phyloP scores from a whole-genome alignment of 1,140 invertebrate species.

The Pissodes strobi region DNA sequence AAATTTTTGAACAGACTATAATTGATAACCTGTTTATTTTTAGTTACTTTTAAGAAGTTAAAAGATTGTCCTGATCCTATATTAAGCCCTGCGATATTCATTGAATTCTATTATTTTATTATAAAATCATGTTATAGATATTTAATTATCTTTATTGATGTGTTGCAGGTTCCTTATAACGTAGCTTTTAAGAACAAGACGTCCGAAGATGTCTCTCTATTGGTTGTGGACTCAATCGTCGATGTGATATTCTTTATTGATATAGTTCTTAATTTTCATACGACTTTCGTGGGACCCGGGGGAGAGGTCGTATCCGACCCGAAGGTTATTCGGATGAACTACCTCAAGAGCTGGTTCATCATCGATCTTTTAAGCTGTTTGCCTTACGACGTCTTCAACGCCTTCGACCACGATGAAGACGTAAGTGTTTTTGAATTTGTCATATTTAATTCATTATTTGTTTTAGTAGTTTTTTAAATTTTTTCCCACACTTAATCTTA shows the following conservation, averaged over 20 bases:
- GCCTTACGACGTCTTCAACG: constrained; percentile 99
- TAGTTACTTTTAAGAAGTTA: no score
- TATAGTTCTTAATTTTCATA: constrained; percentile 99
- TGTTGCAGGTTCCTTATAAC: constrained; percentile 85
- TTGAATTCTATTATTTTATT: no score
- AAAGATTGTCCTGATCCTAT: no score
- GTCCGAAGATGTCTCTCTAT: constrained; percentile 95
- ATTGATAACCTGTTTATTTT: no score
- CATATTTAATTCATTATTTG: not conserved
- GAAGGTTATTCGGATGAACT: constrained; percentile 97
- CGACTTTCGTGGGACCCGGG: constrained; percentile 97
- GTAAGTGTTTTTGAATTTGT: constrained; percentile 64
- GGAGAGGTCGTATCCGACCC: constrained; percentile 98
- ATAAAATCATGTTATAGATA: no score
- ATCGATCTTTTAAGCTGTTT: constrained; percentile 98
- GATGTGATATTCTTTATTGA: constrained; percentile 99
- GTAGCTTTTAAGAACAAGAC: constrained; percentile 99
- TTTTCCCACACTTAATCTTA: not conserved
- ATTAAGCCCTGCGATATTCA: no score
- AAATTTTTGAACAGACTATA: no score
- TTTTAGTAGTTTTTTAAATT: not conserved
- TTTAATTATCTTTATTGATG: no score
- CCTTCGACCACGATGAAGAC: constrained; percentile 98
- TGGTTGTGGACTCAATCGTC: constrained; percentile 97
- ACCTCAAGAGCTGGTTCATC: constrained; percentile 99